Evolutionary conservation across 53 echinoderm and acorn worm species (phyloP).

Genomic region (Echinarachnius parma): DNA sequence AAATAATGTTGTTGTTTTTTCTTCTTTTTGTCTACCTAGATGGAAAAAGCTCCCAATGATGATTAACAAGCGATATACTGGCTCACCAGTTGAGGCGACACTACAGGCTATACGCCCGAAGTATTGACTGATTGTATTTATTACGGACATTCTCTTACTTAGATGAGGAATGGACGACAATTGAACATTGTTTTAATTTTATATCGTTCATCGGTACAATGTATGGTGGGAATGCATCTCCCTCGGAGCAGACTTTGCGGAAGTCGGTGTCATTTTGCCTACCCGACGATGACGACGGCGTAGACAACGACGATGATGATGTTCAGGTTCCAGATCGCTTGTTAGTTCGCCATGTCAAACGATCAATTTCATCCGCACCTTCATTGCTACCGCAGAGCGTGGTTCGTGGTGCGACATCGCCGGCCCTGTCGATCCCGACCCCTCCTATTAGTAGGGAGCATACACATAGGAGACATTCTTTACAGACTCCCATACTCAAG

Average conservation of each 20-base stretch:
- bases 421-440: neutral
- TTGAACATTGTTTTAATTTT: too few species aligned
- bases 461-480: too few species aligned
- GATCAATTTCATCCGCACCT: neutral
- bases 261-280: slow-evolving; percentile 39
- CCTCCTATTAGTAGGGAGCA: neutral
- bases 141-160: too few species aligned
- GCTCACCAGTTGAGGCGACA: too few species aligned
- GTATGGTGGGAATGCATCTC: slow-evolving; percentile 6
- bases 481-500: neutral
- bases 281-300: slow-evolving; percentile 8
- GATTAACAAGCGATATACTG: too few species aligned
- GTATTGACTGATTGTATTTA: too few species aligned
- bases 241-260: slow-evolving; percentile 6
- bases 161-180: too few species aligned
- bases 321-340: slow-evolving; percentile 18
- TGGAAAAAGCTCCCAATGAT: too few species aligned
- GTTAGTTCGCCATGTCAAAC: neutral
- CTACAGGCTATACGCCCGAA: too few species aligned
- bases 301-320: neutral
- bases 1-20: too few species aligned
- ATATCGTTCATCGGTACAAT: too few species aligned
- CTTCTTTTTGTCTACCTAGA: too few species aligned
- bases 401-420: neutral
- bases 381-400: neutral